Percentiles rank a stretch among this genome's conserved stretches.
phyloP scores from a whole-genome alignment of 1,140 invertebrate species.

The Pomacea maculata region DNA sequence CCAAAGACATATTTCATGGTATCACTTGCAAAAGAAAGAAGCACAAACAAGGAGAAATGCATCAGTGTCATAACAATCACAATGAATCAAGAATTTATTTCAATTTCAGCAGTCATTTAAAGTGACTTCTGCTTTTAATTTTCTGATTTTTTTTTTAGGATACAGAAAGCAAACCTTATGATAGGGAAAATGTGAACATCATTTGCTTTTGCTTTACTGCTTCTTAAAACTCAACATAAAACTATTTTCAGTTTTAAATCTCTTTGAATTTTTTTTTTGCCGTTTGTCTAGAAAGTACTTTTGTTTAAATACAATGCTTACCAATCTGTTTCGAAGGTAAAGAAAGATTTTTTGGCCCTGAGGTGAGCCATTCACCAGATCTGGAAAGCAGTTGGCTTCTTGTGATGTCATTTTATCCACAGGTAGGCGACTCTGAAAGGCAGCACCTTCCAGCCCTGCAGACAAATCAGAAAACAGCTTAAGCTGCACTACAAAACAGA shows the following conservation, averaged over 20 bases:
- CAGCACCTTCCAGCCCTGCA: slow-evolving; percentile 64
- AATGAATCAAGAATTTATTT: too few relatives aligned
- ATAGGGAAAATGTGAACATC: neutral
- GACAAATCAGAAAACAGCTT: neutral
- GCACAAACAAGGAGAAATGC: too few relatives aligned
- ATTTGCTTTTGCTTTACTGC: neutral
- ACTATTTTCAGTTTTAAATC: neutral
- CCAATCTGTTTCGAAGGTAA: slow-evolving; percentile 89
- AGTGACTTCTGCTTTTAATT: too few relatives aligned
- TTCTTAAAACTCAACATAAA: neutral
- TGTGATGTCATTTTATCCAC: slow-evolving; percentile 94
- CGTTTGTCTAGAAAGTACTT: neutral
- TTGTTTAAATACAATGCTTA: slow-evolving; percentile 57
- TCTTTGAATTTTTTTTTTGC: neutral
- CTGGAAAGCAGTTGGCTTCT: slow-evolving; percentile 93
- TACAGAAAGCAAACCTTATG: neutral
- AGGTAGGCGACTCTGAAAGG: slow-evolving; percentile 77
- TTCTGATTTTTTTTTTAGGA: neutral
- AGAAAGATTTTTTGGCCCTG: slow-evolving; percentile 91
- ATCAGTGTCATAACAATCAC: too few relatives aligned
- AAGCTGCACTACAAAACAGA: too few relatives aligned
- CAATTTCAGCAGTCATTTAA: too few relatives aligned
- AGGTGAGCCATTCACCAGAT: slow-evolving; percentile 82
- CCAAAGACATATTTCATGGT: too few relatives aligned
- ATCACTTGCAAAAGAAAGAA: too few relatives aligned